Percentiles rank a stretch among this genome's conserved stretches.
These are phyloP conservation scores for Nyctibius grandis DNA, from an alignment of 2,797 vertebrate species.

Conservation along the genomic window DNA sequence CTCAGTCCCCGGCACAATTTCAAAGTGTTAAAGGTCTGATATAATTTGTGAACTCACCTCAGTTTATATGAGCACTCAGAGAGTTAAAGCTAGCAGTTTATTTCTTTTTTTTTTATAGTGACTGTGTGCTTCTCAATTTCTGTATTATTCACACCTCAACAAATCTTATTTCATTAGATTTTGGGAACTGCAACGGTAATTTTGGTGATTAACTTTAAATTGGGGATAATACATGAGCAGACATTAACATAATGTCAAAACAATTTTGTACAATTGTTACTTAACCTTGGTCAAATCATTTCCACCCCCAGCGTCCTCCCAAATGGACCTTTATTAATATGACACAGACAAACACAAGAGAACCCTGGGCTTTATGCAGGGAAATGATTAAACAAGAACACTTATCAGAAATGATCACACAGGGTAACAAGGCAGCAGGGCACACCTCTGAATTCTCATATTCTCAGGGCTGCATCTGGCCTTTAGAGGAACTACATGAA, in stretches of 20 bases:
- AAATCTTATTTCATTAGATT: slow-evolving; percentile 68
- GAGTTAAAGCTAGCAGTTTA: slow-evolving; percentile 25
- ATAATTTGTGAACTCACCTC: not conserved
- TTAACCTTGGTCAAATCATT: slow-evolving; percentile 65
- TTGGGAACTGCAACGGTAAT: slow-evolving; percentile 63
- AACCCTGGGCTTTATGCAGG: not conserved
- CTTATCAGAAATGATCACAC: slow-evolving; percentile 23
- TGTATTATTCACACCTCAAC: slow-evolving; percentile 68
- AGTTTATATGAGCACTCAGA: not conserved
- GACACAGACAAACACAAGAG: slow-evolving; percentile 31
- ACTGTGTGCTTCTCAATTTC: not conserved
- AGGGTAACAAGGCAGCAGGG: slow-evolving; percentile 9
- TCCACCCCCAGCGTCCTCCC: slow-evolving; percentile 10
- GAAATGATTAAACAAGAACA: slow-evolving; percentile 6
- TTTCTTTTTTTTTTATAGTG: not conserved
- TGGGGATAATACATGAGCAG: slow-evolving; percentile 61
- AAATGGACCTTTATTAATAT: slow-evolving; percentile 60
- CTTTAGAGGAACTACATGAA: not conserved
- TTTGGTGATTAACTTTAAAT: slow-evolving; percentile 76
- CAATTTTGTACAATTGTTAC: slow-evolving; percentile 71
- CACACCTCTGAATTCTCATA: not conserved
- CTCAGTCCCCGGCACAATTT: not conserved
- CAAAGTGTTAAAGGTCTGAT: not conserved
- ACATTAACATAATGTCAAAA: slow-evolving; percentile 76
- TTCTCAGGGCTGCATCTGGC: not conserved